These are phyloP conservation scores for Oceanodroma leucorhoa DNA, from an alignment of 2,797 vertebrate species.

Conservation along the genomic window DNA sequence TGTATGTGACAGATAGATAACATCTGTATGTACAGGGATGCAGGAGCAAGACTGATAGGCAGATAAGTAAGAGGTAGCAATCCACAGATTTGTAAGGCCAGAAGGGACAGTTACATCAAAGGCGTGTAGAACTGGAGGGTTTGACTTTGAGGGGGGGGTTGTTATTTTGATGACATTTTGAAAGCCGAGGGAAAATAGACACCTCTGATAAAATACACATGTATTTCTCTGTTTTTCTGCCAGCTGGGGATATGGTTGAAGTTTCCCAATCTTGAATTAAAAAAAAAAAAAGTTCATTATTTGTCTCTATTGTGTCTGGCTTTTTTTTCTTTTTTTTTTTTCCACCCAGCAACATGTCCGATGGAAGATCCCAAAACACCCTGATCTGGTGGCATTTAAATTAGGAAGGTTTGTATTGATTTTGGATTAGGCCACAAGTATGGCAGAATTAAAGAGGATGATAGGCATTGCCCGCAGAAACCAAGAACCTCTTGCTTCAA, in stretches of 20 bases:
- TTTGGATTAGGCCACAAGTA: background rate
- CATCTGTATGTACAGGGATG: background rate
- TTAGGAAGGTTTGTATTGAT: background rate
- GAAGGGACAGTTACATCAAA: background rate
- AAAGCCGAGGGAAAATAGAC: slow-evolving; percentile 15
- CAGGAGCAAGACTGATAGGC: background rate
- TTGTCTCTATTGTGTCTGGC: background rate
- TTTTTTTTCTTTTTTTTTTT: background rate
- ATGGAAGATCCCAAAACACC: background rate
- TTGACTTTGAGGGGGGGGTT: background rate
- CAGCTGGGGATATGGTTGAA: background rate
- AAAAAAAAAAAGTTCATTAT: background rate
- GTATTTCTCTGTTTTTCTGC: background rate
- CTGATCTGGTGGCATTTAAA: background rate
- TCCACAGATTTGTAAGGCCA: background rate
- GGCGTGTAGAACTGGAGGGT: background rate
- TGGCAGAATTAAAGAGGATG: background rate
- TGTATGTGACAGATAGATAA: background rate
- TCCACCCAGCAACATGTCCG: accelerated
- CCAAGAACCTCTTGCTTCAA: background rate
- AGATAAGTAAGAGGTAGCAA: background rate
- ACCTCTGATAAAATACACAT: slow-evolving; percentile 30
- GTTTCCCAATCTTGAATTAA: background rate
- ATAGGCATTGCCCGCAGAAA: background rate
- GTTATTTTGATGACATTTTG: background rate